These are phyloP conservation scores for Ophion ventricosus DNA, from an alignment of 2,888 invertebrate species.

Conservation along the genomic window DNA sequence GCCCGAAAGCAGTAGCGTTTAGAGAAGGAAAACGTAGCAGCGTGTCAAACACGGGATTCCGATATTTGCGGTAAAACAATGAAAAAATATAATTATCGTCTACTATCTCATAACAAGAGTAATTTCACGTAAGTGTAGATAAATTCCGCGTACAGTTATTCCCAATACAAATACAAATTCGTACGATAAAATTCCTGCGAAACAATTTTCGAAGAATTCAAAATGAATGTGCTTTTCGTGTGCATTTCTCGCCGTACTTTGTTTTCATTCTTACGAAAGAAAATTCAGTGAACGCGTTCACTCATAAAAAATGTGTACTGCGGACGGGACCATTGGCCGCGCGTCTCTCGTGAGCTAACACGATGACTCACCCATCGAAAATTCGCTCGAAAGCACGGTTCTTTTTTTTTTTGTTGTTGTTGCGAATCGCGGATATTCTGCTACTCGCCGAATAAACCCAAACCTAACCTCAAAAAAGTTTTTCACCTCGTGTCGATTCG, in stretches of 20 bases:
- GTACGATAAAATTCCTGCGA: background rate
- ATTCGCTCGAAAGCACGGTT: background rate
- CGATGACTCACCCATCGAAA: background rate
- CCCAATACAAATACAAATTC: background rate
- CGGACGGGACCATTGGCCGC: background rate
- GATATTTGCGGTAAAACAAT: background rate
- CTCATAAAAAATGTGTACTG: background rate
- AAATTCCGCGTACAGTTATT: background rate
- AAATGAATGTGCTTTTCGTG: background rate
- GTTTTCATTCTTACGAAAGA: background rate
- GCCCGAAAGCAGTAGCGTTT: background rate
- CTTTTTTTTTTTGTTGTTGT: background rate
- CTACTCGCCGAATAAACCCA: background rate
- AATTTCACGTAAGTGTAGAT: background rate
- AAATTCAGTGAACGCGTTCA: background rate
- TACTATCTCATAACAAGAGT: background rate
- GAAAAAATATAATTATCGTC: background rate
- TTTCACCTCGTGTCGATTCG: background rate
- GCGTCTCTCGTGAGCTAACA: background rate
- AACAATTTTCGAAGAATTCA: background rate
- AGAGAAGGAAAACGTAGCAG: background rate
- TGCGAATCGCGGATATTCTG: background rate
- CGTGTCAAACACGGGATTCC: background rate
- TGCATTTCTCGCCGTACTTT: background rate
- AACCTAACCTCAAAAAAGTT: constrained; percentile 1